Conservation (phyloP, 2,113 vertebrate species). For the Dendrocopos noguchii region DNA sequence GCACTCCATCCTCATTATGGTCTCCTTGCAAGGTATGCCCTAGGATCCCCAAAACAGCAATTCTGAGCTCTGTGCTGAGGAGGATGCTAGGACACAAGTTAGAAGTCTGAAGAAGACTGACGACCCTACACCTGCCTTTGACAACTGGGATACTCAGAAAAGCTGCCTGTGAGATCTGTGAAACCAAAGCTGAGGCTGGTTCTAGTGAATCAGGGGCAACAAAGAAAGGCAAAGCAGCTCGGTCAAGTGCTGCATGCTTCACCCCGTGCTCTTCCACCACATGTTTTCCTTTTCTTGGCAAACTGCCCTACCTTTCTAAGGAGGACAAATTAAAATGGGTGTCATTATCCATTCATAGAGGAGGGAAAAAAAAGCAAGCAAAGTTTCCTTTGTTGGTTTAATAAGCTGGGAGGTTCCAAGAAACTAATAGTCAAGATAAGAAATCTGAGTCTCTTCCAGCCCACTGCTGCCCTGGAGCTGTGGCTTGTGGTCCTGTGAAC, state of each 20-base stretch:
- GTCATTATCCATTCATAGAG: not conserved
- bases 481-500: not conserved
- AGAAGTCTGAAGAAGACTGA: not conserved
- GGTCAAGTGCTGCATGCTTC: not conserved
- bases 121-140: not conserved
- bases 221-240: not conserved
- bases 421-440: not conserved
- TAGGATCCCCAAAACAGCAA: not conserved
- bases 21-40: not conserved
- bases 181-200: not conserved
- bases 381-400: not conserved
- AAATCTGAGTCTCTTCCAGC: not conserved
- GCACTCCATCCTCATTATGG: not conserved
- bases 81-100: not conserved
- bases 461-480: not conserved
- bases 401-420: not conserved
- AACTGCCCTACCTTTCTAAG: not conserved
- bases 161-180: not conserved
- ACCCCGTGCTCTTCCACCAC: not conserved
- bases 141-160: not conserved
- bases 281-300: not conserved
- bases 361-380: not conserved
- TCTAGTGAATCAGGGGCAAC: not conserved
- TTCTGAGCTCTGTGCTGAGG: not conserved
- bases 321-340: not conserved